phyloP scores from a whole-genome alignment of 2,797 vertebrate genomes.

The Poliocrania exsul region DNA sequence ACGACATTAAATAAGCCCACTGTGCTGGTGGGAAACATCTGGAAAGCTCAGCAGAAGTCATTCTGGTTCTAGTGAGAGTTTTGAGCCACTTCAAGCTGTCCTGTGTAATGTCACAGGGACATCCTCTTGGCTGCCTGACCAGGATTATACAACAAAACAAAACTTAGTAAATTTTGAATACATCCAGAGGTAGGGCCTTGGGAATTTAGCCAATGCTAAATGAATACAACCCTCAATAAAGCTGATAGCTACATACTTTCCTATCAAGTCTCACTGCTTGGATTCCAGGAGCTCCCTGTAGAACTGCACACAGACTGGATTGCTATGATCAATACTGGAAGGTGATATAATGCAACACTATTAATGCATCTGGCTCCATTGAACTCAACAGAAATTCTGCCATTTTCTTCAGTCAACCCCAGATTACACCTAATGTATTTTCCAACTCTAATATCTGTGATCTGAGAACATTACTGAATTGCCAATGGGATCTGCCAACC shows the following conservation, averaged over 20 bases:
- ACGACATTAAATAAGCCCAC: background rate
- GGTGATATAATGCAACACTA: background rate
- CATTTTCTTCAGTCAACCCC: background rate
- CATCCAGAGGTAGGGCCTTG: background rate
- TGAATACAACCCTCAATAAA: conserved; percentile 7
- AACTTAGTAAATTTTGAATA: conserved; percentile 9
- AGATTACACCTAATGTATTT: background rate
- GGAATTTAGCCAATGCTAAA: background rate
- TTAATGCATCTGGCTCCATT: background rate
- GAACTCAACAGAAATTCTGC: conserved; percentile 9
- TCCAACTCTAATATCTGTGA: conserved; percentile 8
- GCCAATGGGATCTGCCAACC: conserved; percentile 45
- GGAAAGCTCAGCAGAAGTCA: background rate
- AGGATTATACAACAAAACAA: background rate
- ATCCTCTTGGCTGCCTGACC: background rate
- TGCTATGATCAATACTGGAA: background rate
- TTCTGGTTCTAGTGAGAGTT: background rate
- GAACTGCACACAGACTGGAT: background rate
- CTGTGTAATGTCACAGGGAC: background rate
- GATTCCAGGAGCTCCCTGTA: background rate
- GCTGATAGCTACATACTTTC: background rate
- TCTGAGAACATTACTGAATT: conserved; percentile 18
- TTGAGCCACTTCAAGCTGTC: background rate
- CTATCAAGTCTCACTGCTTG: background rate
- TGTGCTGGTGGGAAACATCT: background rate